A percentile compares a stretch with the other conserved stretches of the same genome.
These are phyloP conservation scores for Syrmaticus mikado DNA, from an alignment of 2,113 vertebrate genomes.

Conservation along the genomic window DNA sequence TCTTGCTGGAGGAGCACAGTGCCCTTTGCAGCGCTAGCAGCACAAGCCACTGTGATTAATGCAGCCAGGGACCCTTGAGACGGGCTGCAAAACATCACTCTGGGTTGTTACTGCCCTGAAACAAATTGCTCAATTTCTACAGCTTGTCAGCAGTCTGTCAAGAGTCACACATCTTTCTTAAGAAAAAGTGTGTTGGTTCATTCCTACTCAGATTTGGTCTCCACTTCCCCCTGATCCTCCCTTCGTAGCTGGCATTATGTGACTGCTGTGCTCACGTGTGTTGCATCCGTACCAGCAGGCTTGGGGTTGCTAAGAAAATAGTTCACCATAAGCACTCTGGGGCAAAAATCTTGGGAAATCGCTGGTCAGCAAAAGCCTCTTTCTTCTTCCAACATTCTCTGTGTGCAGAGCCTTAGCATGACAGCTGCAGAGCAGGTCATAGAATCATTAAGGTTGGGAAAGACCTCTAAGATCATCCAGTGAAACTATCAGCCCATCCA, in stretches of 20 bases:
- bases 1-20: not conserved
- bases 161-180: not conserved
- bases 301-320: constrained; percentile 20
- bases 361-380: not conserved
- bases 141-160: not conserved
- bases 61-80: constrained; percentile 26
- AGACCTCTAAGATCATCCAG: too few species aligned
- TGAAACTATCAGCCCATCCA: too few species aligned
- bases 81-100: not conserved
- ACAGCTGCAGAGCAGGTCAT: not conserved
- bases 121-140: not conserved
- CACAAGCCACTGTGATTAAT: not conserved
- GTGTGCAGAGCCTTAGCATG: not conserved
- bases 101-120: constrained; percentile 15
- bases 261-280: not conserved
- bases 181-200: fast-evolving
- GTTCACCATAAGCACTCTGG: not conserved
- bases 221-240: not conserved
- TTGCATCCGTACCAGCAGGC: not conserved
- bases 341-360: not conserved
- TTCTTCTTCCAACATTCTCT: not conserved
- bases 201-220: not conserved
- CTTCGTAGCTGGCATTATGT: not conserved
- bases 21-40: not conserved
- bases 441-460: too few species aligned